Evolutionary conservation across 2,888 invertebrate genomes (phyloP), one percentile per base, ranked within the genome.

Genomic region (Steinernema carpocapsae): DNA sequence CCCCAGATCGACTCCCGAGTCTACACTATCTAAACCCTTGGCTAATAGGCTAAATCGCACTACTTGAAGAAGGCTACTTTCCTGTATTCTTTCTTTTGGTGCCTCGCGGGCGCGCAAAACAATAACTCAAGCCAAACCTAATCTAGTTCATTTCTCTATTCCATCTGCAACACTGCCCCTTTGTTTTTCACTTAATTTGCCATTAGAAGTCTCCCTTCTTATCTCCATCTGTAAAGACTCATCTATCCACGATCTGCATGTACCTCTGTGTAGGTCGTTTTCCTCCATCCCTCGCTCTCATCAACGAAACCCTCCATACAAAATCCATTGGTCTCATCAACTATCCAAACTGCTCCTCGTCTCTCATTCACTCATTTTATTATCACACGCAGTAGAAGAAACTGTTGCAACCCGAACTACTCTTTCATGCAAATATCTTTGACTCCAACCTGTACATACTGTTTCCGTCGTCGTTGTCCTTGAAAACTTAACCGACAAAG

Each of bases 1-100:
- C 78, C 80, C 19, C 70, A 77, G 37, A 29, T 76, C 14, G 78
- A 78, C 56, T 43, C 71, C 29, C 52, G 64, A 22, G 70, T 78
- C 26, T 42, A 76, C n/a, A 70, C 78, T 37, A 71, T 77, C 22
- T 78, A 74, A 43, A 29, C 73, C 17, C 24, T 14, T 32, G 29
- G 10, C 64, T 64, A 6, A 7, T 64, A 2, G 17, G 56, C 56
- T 17, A 14, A 12, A 22, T 26, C 2, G 10, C 26, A 3, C 24
- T 56, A 2, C 6, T 56, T 26, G 26, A 3, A 26, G 26, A 19
- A 10, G n/a, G 29, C 17, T 32, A 64, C 64, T 64, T 29, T 32
- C 64, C n/a, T 32, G 17, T 64, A 10, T 29, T 29, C 32, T 26
- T 4, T 32, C 29, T 7, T 26, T 64, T 64, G 29, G 32, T 64